Evolutionary conservation across 2,113 vertebrate species (phyloP).

Genomic region (Pimephales promelas): DNA sequence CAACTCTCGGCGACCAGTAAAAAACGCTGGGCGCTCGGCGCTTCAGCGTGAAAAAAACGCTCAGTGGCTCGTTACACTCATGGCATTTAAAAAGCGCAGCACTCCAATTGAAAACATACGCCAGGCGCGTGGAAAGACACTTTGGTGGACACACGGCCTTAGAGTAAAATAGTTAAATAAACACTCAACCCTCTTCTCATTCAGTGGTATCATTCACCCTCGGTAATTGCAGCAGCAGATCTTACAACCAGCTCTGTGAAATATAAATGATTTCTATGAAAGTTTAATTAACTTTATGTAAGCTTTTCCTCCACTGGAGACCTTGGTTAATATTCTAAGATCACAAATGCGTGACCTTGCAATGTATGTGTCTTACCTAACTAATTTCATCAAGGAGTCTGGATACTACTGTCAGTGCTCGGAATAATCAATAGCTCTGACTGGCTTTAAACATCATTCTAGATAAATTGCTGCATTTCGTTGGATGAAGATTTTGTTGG

Average conservation of each 20-base stretch:
- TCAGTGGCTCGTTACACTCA: no score
- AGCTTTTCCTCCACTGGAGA: background rate
- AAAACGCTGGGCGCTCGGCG: no score
- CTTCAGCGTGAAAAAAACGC: no score
- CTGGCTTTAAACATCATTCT: constrained; percentile 57
- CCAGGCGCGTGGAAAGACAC: no score
- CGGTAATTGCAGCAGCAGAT: constrained; percentile 37
- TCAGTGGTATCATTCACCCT: constrained; percentile 22
- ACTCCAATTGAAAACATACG: no score
- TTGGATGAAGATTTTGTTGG: constrained; percentile 35
- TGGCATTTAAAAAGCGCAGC: no score
- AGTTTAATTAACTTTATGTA: constrained; percentile 49
- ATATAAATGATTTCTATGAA: constrained; percentile 47
- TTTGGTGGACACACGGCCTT: no score
- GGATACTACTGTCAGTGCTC: background rate
- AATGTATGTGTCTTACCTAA: constrained; percentile 30
- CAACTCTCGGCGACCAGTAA: no score
- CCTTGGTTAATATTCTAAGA: constrained; percentile 42
- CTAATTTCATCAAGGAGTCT: constrained; percentile 28
- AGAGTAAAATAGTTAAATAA: background rate
- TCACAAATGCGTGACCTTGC: constrained; percentile 37
- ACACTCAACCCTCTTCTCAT: constrained; percentile 14
- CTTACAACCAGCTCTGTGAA: constrained; percentile 37
- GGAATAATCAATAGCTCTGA: constrained; percentile 50
- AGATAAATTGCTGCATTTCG: constrained; percentile 33